Evolutionary conservation across 2,888 invertebrate species (phyloP), one percentile per base, ranked within the genome.

Genomic region (Seira sanloemensis): DNA sequence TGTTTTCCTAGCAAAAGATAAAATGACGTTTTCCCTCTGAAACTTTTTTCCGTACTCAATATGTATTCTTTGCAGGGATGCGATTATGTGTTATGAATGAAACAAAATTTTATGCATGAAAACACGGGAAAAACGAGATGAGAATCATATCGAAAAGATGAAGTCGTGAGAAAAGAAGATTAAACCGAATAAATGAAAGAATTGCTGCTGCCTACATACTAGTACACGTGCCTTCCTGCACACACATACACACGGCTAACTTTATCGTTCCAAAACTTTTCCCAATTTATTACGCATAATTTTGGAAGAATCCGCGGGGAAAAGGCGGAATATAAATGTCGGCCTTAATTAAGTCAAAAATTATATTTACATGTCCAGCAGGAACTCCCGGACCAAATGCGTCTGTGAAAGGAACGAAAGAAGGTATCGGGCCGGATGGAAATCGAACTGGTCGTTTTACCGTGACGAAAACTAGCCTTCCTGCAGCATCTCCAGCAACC

Each of bases 401-500:
- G 68, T 68, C 83, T 27, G 37, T 65, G 18, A 71, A 66, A 76
- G 79, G 65, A 62, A 87, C 85, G 79, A 88, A 88, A 67, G 88
- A 88, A 7, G 67, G 78, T 12, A 19, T 84, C 16, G 27, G 67
- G 1, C 5, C 37, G 12, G 89, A 89, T 68, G 62, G 83, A 24
- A 79, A 75, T 76, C 76, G 88, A 23, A 80, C 72, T 50, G 87
- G 88, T 12, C 75, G 89, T 0, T 87, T 88, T 58, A 87, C 86
- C 0, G 84, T 85, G 1, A 87, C 88, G 19, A 87, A 88, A 73
- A 74, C 91, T 12, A 90, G 91, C 7, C 90, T 91, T 5, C 91
- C 91, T 76, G 91, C 91, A 1, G 92, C 92, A 65, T 91, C 92
- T 19, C 92, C 92, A 65, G 81, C 85, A 75, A 26, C 83, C 78